Evolutionary conservation across 2,113 vertebrate species (phyloP).

Genomic region (Barnardius zonarius): DNA sequence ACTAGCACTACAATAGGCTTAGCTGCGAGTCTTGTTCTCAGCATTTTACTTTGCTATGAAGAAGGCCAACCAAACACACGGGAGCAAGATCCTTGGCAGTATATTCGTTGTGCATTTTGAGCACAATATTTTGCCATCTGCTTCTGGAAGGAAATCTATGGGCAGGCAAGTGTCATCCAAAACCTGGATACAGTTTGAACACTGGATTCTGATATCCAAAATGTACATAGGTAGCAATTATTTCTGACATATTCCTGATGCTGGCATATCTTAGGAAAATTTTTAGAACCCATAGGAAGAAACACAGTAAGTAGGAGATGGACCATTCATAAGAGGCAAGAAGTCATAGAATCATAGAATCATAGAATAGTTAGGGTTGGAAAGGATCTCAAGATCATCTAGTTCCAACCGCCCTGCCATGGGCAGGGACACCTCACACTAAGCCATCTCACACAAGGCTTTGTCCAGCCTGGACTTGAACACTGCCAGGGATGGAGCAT

Average conservation of each 20-base stretch:
- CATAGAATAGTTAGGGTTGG: too few species aligned
- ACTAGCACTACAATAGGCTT: background rate
- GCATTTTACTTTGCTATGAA: background rate
- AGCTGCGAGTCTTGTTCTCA: background rate
- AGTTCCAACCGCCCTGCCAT: too few species aligned
- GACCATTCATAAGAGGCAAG: background rate
- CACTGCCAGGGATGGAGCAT: too few species aligned
- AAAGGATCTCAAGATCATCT: too few species aligned
- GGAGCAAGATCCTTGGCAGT: background rate
- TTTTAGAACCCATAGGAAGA: background rate
- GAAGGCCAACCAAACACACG: background rate
- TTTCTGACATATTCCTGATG: background rate
- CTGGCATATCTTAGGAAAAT: background rate
- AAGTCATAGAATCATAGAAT: background rate
- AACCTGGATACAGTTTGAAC: background rate
- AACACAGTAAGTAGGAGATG: background rate
- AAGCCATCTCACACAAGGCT: too few species aligned
- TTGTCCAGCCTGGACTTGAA: too few species aligned
- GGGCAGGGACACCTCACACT: too few species aligned
- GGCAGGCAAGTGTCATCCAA: background rate
- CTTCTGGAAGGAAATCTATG: background rate
- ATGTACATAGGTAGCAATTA: background rate
- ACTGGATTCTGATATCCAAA: background rate
- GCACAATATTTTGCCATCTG: background rate
- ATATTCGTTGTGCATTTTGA: background rate